phyloP scores from a whole-genome alignment of 35 echinoderm and acorn worm species.

The Nesometra sesokonis region DNA sequence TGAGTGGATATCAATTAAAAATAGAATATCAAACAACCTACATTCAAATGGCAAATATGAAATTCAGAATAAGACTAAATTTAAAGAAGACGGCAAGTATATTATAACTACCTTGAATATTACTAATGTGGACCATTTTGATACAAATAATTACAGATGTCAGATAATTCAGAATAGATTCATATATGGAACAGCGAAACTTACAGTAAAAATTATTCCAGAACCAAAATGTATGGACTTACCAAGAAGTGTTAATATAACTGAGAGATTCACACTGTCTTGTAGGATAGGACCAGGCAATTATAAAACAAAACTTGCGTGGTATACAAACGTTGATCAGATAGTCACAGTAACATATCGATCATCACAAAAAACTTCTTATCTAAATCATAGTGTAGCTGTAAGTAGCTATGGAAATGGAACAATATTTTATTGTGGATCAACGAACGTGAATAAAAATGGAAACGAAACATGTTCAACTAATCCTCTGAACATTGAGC shows the following conservation, averaged over 20 bases:
- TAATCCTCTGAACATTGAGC: background rate
- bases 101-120: background rate
- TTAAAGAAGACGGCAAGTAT: background rate
- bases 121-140: background rate
- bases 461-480: background rate
- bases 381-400: background rate
- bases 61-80: background rate
- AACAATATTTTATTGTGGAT: background rate
- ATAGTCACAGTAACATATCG: background rate
- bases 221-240: background rate
- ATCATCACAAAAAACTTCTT: background rate
- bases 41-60: background rate
- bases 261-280: background rate
- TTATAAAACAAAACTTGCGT: background rate
- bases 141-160: background rate
- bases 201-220: background rate
- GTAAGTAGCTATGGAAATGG: background rate
- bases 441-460: background rate
- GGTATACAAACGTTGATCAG: background rate
- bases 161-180: background rate
- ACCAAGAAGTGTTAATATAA: background rate
- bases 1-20: background rate
- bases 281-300: background rate
- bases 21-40: background rate
- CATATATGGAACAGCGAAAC: background rate